phyloP scores from a whole-genome alignment of 2,888 invertebrate genomes.

The Vanessa cardui region DNA sequence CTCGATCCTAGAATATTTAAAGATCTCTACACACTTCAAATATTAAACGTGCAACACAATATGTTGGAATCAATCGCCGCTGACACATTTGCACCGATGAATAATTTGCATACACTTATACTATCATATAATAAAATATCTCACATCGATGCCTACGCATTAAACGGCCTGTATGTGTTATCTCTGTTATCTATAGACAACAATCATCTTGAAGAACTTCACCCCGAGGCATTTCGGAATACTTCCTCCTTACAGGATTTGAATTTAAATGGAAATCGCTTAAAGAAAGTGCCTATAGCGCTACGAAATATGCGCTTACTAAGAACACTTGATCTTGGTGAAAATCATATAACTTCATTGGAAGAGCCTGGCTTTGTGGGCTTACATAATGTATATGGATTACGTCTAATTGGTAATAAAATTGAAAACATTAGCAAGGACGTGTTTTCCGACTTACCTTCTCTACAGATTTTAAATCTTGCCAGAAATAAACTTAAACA shows the following conservation, averaged over 20 bases:
- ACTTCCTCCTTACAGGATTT: conserved; percentile 95
- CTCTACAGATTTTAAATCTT: conserved; percentile 92
- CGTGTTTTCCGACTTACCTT: conserved; percentile 90
- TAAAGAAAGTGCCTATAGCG: conserved; percentile 91
- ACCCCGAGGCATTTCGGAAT: conserved; percentile 94
- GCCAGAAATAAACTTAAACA: conserved; percentile 91
- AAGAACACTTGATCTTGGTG: conserved; percentile 94
- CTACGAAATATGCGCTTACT: conserved; percentile 92
- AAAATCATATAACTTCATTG: conserved; percentile 92
- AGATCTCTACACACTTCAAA: conserved; percentile 92
- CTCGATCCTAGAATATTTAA: conserved; percentile 92
- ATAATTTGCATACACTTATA: conserved; percentile 94
- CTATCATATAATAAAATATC: conserved; percentile 93
- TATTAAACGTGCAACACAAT: conserved; percentile 93
- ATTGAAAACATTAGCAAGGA: conserved; percentile 91
- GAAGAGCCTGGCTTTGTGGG: conserved; percentile 92
- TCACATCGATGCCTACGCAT: conserved; percentile 91
- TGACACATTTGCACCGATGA: conserved; percentile 95
- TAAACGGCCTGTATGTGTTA: conserved; percentile 94
- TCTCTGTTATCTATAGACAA: conserved; percentile 93
- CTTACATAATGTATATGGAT: conserved; percentile 92
- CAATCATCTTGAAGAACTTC: conserved; percentile 91
- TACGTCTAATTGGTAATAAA: conserved; percentile 94
- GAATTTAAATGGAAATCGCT: conserved; percentile 93
- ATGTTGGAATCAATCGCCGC: conserved; percentile 91